Base-by-base conservation (phyloP, 2,888 invertebrate genomes). In the Volucella inanis region DNA sequence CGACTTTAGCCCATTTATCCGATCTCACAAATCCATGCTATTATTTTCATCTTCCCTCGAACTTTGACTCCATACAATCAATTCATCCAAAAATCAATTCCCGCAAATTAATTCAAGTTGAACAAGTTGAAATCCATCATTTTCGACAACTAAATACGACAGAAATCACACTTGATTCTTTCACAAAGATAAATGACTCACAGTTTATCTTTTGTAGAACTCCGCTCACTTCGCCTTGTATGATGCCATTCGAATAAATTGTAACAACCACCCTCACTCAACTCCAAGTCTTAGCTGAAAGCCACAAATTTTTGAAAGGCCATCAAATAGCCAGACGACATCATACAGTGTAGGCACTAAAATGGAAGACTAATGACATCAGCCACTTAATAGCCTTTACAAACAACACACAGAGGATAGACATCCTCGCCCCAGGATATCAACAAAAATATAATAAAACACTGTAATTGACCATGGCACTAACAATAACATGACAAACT, bases 31-130 rank as follows among this genome's bases (percentile, higher is more conserved):
- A 6, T 31, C 31, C 31, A 22, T 2, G 18, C 18, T 22, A 22
- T 22, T 22, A 22, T 22, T 22, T 22, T 22, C 2, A 22, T 3
- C 18, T 22, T 2, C 18, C 18, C 18, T 22, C 18, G 3, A 22
- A 0, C 18, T 22, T 22, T 22, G 18, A 22, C 18, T 22, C 1
- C 18, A 22, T 22, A 22, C 18, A 22, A 22, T 22, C 18, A 0
- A 2, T 2, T 2, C 52, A 18, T 2, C n/a, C n/a, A n/a, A 9
- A 10, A 2, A 41, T 22, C 39, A 52, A 50, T n/a, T 45, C 45
- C 55, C 67, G 22, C 54, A 67, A 55, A 68, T 55, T 55, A 47
- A 68, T 45, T 55, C 38, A 55, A 38, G n/a, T 54, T 38, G 15
- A 68, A 68, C 38, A 55, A 38, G n/a, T 54, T 38, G 15, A 55